A percentile compares a stretch with the other conserved stretches of the same genome.
These are phyloP conservation scores for Athripsodes cinereus DNA, from an alignment of 2,888 invertebrate species.

Conservation along the genomic window DNA sequence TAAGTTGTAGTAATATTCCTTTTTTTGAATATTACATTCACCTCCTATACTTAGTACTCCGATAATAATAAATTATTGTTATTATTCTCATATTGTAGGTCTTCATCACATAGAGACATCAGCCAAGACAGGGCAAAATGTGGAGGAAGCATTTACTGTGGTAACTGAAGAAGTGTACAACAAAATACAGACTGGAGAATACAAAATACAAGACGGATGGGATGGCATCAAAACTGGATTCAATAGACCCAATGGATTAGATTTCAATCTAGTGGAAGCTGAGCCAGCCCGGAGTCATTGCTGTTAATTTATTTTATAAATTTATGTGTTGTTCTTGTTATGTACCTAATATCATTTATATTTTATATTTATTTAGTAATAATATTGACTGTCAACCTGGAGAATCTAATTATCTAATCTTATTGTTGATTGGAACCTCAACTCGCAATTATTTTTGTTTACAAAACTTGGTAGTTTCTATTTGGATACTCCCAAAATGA, in stretches of 20 bases:
- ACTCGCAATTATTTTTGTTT: no score
- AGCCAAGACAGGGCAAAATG: constrained; percentile 85
- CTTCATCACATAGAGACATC: constrained; percentile 95
- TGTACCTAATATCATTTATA: no score
- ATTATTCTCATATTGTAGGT: constrained; percentile 39
- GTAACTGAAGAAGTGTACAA: constrained; percentile 89
- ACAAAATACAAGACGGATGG: constrained; percentile 93
- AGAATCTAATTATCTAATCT: no score
- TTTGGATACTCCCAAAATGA: no score
- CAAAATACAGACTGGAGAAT: constrained; percentile 85
- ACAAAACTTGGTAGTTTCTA: no score
- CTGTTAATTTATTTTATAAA: constrained; percentile 43
- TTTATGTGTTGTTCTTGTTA: neutral
- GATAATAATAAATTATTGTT: no score
- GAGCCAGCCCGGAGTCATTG: constrained; percentile 86
- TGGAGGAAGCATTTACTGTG: constrained; percentile 85
- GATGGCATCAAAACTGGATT: constrained; percentile 95
- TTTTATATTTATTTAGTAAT: no score
- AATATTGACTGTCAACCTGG: no score
- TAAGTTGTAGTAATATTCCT: no score
- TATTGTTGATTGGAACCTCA: no score
- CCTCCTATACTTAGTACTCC: no score
- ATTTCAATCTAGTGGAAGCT: constrained; percentile 81
- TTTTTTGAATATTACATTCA: no score
- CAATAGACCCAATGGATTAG: constrained; percentile 72